Percentiles rank a stretch among this genome's conserved stretches.
Conservation (phyloP, 2,888 invertebrate genomes). For the Lithophane socia region DNA sequence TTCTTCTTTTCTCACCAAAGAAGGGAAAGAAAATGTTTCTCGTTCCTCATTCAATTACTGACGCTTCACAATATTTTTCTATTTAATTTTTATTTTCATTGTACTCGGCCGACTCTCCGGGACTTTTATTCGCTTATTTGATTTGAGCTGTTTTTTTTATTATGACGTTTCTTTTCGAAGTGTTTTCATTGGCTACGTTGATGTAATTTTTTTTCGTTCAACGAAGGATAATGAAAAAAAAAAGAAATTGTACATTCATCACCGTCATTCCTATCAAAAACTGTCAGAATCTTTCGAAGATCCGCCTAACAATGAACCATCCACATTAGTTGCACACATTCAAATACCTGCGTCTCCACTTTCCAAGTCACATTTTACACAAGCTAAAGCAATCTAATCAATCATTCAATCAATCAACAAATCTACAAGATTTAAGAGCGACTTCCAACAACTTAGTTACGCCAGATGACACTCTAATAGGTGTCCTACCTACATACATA, state of each 20-base stretch:
- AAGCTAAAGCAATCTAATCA: slow-evolving; percentile 25
- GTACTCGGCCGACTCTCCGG: slow-evolving; percentile 71
- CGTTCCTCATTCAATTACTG: slow-evolving; percentile 84
- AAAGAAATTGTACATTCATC: no score
- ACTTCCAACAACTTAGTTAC: slow-evolving; percentile 51
- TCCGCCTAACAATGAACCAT: neutral
- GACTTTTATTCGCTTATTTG: slow-evolving; percentile 78
- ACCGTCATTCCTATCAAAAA: neutral
- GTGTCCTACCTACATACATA: slow-evolving; percentile 40
- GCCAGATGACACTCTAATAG: slow-evolving; percentile 69
- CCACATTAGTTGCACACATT: neutral
- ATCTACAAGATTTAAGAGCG: slow-evolving; percentile 47
- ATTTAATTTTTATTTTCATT: slow-evolving; percentile 88
- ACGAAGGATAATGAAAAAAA: neutral
- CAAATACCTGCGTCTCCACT: neutral
- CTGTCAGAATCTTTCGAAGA: neutral
- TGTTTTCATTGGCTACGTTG: slow-evolving; percentile 42
- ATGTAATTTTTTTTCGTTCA: slow-evolving; percentile 3
- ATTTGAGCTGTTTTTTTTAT: slow-evolving; percentile 73
- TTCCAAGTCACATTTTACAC: neutral
- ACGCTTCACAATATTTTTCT: slow-evolving; percentile 86
- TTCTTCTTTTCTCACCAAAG: slow-evolving; percentile 60
- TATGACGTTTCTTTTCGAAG: slow-evolving; percentile 51
- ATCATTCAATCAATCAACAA: slow-evolving; percentile 49
- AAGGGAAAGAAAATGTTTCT: slow-evolving; percentile 74